A percentile compares a stretch with the other conserved stretches of the same genome.
Evolutionary conservation across 35 echinoderm and acorn worm genomes (phyloP).

Genomic region (Heliocidaris erythrogramma): DNA sequence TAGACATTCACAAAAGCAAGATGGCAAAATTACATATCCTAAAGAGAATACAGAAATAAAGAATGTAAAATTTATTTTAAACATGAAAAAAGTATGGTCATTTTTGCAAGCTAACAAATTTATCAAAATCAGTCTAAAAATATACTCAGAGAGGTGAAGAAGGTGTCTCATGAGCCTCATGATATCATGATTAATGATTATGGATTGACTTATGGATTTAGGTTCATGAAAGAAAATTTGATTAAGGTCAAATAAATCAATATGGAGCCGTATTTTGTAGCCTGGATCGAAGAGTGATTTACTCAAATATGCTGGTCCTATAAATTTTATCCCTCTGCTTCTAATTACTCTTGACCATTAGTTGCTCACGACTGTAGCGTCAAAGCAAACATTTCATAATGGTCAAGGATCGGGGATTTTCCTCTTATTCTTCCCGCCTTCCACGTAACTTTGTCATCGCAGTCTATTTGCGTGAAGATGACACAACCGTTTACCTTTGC

Average conservation of each 20-base stretch:
- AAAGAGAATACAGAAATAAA: too few species aligned
- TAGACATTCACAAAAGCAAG: too few species aligned
- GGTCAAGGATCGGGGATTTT: not conserved
- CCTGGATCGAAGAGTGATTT: not conserved
- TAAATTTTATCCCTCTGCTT: not conserved
- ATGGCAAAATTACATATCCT: too few species aligned
- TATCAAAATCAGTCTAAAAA: too few species aligned
- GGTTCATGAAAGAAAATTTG: not conserved
- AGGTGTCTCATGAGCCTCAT: not conserved
- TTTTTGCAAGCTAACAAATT: too few species aligned
- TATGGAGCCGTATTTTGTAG: not conserved
- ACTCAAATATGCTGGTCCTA: not conserved
- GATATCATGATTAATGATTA: not conserved
- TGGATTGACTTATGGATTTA: not conserved
- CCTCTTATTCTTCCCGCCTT: not conserved
- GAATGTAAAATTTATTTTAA: too few species aligned
- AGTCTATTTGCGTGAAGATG: not conserved
- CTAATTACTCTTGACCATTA: constrained; percentile 17
- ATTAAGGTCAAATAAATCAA: not conserved
- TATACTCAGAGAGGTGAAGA: too few species aligned
- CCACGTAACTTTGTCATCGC: not conserved
- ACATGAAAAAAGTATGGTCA: too few species aligned
- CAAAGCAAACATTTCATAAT: not conserved
- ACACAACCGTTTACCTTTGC: not conserved
- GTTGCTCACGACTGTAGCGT: not conserved